A percentile compares a stretch with the other conserved stretches of the same genome.
phyloP scores from a whole-genome alignment of 2,888 invertebrate species.

The Caenorhabditis panamensis region DNA sequence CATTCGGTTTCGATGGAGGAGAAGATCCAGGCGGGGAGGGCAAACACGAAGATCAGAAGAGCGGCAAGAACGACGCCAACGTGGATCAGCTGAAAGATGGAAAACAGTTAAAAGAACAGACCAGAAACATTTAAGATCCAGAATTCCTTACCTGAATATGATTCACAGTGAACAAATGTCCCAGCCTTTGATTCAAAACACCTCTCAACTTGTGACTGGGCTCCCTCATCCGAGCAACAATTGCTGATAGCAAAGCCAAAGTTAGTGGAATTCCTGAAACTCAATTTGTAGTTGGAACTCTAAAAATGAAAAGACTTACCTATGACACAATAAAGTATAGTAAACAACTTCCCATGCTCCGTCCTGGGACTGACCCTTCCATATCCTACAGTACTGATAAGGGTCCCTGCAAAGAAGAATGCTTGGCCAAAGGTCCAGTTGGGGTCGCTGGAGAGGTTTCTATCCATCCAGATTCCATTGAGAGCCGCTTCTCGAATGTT shows the following conservation, averaged over 20 bases:
- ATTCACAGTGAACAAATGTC: slow-evolving; percentile 85
- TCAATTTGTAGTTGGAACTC: too few relatives aligned
- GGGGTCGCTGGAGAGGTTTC: slow-evolving; percentile 88
- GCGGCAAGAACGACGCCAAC: slow-evolving; percentile 85
- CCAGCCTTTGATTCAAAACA: slow-evolving; percentile 86
- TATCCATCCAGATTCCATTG: slow-evolving; percentile 84
- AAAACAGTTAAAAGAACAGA: too few relatives aligned
- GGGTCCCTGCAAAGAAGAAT: slow-evolving; percentile 90
- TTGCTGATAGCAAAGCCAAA: slow-evolving; percentile 88
- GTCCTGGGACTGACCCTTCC: slow-evolving; percentile 92
- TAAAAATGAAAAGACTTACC: too few relatives aligned
- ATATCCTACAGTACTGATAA: slow-evolving; percentile 93
- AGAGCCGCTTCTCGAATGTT: slow-evolving; percentile 76
- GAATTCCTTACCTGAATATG: slow-evolving; percentile 74
- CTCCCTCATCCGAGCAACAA: slow-evolving; percentile 87
- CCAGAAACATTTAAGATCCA: not conserved
- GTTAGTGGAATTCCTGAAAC: slow-evolving; percentile 88
- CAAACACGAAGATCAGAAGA: slow-evolving; percentile 85
- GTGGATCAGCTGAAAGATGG: slow-evolving; percentile 85
- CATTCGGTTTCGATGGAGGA: slow-evolving; percentile 85
- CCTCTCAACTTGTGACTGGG: slow-evolving; percentile 87
- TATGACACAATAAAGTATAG: slow-evolving; percentile 89
- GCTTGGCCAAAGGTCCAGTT: slow-evolving; percentile 94
- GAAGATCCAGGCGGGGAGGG: slow-evolving; percentile 88
- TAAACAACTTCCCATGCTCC: slow-evolving; percentile 90